phyloP scores from a whole-genome alignment of 2,797 vertebrate species.

The Trachops cirrhosus region DNA sequence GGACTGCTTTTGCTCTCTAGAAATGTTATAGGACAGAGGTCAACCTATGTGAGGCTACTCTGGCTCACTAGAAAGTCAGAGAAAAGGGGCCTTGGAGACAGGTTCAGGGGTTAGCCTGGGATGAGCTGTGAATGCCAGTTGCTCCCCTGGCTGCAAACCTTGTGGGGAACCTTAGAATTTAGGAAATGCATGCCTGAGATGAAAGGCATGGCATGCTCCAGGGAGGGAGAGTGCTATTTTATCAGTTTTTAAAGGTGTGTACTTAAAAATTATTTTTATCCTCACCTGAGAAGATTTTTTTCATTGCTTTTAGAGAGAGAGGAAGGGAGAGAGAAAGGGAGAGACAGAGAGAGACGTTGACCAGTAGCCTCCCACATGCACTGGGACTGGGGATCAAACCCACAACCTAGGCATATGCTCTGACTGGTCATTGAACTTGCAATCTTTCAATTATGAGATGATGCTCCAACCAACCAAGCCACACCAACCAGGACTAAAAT shows the following conservation, averaged over 20 bases:
- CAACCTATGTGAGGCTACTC: background rate
- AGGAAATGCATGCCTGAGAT: background rate
- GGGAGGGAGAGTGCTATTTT: background rate
- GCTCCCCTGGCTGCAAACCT: background rate
- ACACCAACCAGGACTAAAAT: background rate
- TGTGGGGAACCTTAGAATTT: background rate
- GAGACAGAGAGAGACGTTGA: too few relatives aligned
- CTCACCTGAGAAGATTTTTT: background rate
- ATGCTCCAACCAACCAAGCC: too few relatives aligned
- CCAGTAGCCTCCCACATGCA: too few relatives aligned
- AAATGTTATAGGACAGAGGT: too few relatives aligned
- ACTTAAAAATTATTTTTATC: background rate
- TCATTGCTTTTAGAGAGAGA: background rate
- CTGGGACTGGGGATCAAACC: too few relatives aligned
- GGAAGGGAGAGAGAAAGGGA: too few relatives aligned
- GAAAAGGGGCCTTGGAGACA: background rate
- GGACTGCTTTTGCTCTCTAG: background rate
- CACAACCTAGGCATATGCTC: too few relatives aligned
- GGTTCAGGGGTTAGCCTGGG: background rate
- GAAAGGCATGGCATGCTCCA: background rate
- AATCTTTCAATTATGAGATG: too few relatives aligned
- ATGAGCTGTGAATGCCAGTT: background rate
- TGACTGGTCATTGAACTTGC: too few relatives aligned
- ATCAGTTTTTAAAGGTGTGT: background rate
- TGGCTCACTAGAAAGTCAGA: background rate